phyloP scores from a whole-genome alignment of 2,888 invertebrate genomes.

The Helleia helle region DNA sequence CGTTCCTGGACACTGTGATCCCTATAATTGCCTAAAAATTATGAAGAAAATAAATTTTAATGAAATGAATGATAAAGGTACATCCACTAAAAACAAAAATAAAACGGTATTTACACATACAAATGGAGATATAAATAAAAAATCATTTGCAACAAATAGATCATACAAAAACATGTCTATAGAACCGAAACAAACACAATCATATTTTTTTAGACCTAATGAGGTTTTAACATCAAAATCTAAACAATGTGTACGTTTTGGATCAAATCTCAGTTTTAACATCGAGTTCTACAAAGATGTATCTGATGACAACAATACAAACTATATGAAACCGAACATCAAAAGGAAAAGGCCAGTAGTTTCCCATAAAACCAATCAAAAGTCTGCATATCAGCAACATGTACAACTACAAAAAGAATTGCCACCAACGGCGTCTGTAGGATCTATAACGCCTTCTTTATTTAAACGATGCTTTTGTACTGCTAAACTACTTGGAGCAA shows the following conservation, averaged over 20 bases:
- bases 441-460: background rate
- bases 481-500: background rate
- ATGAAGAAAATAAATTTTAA: slow-evolving; percentile 22
- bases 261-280: slow-evolving; percentile 23
- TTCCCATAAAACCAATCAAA: background rate
- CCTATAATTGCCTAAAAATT: slow-evolving; percentile 26
- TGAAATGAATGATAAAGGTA: slow-evolving; percentile 22
- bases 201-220: too few species aligned
- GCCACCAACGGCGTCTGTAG: background rate
- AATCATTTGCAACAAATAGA: too few species aligned
- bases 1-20: slow-evolving; percentile 27
- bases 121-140: too few species aligned
- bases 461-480: slow-evolving; percentile 6
- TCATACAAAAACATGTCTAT: too few species aligned
- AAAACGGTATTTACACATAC: too few species aligned
- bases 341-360: too few species aligned
- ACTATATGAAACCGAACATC: background rate
- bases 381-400: background rate
- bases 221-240: background rate
- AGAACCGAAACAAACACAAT: too few species aligned
- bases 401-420: background rate
- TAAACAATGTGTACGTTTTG: slow-evolving; percentile 20
- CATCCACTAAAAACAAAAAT: slow-evolving; percentile 25
- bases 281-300: slow-evolving; percentile 24
- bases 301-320: background rate